A percentile compares a stretch with the other conserved stretches of the same genome.
phyloP scores from a whole-genome alignment of 2,888 invertebrate species.

The Eupithecia vulgata region DNA sequence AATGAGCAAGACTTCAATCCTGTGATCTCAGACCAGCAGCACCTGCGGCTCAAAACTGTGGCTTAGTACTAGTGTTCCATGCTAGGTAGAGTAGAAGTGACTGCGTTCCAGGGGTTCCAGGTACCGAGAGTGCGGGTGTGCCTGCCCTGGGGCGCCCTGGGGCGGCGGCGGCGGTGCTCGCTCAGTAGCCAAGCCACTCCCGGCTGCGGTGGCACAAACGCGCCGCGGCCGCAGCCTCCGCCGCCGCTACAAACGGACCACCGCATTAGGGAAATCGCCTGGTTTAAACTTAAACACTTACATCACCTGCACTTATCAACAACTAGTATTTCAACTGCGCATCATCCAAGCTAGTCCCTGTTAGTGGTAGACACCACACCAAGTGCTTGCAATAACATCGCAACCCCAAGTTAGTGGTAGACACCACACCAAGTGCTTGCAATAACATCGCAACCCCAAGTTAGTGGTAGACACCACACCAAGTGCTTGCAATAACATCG shows the following conservation, averaged over 20 bases:
- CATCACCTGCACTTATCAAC: conserved; percentile 4
- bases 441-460: background rate
- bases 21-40: too few species aligned
- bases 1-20: background rate
- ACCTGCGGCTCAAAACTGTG: too few species aligned
- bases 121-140: background rate
- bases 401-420: background rate
- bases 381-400: background rate
- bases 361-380: background rate
- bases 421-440: background rate
- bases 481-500: background rate
- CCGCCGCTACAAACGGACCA: conserved; percentile 37
- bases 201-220: conserved; percentile 51
- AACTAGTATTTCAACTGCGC: background rate
- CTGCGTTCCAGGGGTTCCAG: too few species aligned
- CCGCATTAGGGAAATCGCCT: conserved; percentile 29
- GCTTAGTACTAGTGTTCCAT: background rate
- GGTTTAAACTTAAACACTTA: conserved; percentile 24
- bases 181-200: conserved; percentile 73
- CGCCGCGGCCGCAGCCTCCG: conserved; percentile 43
- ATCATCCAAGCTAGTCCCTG: background rate
- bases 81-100: background rate
- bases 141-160: conserved; percentile 47
- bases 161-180: conserved; percentile 59
- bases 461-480: background rate